Evolutionary conservation across 2,888 invertebrate species (phyloP).

Genomic region (Diachrysia chrysitis): DNA sequence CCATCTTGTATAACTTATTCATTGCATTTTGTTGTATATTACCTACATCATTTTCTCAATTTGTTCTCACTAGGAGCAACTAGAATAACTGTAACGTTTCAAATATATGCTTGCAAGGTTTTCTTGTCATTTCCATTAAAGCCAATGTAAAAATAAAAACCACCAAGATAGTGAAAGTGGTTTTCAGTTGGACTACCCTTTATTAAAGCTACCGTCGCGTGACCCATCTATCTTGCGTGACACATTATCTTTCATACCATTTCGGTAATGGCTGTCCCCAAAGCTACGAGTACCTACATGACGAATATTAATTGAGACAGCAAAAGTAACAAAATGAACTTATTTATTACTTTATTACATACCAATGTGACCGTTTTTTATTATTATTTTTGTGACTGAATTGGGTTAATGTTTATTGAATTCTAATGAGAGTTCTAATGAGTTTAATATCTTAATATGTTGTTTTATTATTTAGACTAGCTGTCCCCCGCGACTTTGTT

Average conservation of each 20-base stretch:
- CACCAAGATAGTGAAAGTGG: neutral
- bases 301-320: neutral
- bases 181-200: neutral
- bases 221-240: neutral
- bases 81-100: too few relatives aligned
- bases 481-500: too few relatives aligned
- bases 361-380: too few relatives aligned
- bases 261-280: neutral
- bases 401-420: neutral
- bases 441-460: neutral
- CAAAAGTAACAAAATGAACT: neutral
- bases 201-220: neutral
- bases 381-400: neutral
- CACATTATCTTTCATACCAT: slow-evolving; percentile 4
- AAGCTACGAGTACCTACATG: neutral
- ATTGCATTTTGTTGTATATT: too few relatives aligned
- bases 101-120: too few relatives aligned
- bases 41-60: too few relatives aligned
- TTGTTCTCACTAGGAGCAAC: too few relatives aligned
- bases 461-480: neutral
- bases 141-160: too few relatives aligned
- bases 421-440: neutral
- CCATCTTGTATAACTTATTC: too few relatives aligned
- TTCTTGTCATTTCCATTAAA: too few relatives aligned
- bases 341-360: neutral